Evolutionary conservation across 2,797 vertebrate genomes (phyloP).

Genomic region (Tachyglossus aculeatus): DNA sequence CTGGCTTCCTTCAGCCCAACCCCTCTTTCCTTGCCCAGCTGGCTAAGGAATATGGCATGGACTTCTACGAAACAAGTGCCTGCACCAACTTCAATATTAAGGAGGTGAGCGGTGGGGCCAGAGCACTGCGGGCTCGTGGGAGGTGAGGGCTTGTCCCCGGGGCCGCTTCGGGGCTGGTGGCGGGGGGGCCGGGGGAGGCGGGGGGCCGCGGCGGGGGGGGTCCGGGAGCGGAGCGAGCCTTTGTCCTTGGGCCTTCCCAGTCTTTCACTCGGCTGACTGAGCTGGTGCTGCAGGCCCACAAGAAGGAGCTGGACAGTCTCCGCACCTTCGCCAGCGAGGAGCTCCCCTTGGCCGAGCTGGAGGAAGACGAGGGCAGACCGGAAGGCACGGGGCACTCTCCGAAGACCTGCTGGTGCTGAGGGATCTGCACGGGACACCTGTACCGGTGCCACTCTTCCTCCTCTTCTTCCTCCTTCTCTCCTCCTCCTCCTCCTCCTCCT

Average conservation of each 20-base stretch:
- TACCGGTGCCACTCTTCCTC: not conserved
- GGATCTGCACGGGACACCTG: conserved; percentile 5
- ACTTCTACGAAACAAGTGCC: conserved; percentile 92
- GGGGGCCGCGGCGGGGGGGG: not conserved
- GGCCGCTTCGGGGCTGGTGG: rapidly evolving
- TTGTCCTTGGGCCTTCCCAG: conserved; percentile 64
- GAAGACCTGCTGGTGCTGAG: conserved; percentile 87
- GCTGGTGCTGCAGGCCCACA: conserved; percentile 90
- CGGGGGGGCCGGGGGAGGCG: rapidly evolving
- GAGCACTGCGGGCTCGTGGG: not conserved
- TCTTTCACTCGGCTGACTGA: conserved; percentile 87
- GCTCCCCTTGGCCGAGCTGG: conserved; percentile 74
- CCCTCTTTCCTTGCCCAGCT: conserved; percentile 75
- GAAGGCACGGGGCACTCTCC: conserved; percentile 69
- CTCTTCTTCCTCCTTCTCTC: not conserved
- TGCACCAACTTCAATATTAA: conserved; percentile 86
- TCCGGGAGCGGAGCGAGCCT: not conserved
- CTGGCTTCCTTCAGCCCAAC: not conserved
- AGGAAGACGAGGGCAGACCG: conserved; percentile 82
- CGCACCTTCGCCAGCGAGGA: conserved; percentile 72
- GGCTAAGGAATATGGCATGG: conserved; percentile 89
- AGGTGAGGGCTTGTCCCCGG: rapidly evolving
- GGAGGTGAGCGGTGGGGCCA: conserved; percentile 76
- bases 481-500: no score
- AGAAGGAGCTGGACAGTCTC: conserved; percentile 82